These are phyloP conservation scores for Tokudaia tokunoshimensis DNA, from an alignment of 2,797 vertebrate species.

Conservation along the genomic window DNA sequence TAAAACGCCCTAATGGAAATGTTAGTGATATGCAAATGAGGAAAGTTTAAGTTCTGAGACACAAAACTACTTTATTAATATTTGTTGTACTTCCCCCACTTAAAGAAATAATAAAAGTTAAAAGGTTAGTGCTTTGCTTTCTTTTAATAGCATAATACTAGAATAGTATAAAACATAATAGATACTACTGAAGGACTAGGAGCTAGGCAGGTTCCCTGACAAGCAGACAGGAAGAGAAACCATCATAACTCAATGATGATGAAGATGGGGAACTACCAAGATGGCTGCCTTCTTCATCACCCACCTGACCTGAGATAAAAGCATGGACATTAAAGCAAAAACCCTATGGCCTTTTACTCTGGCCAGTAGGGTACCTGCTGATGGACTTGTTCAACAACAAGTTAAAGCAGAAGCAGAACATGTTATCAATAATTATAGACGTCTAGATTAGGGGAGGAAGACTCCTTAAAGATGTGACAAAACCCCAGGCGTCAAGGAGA, in stretches of 20 bases:
- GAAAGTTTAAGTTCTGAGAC: not conserved
- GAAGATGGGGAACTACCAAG: not conserved
- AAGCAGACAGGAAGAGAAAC: not conserved
- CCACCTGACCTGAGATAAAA: not conserved
- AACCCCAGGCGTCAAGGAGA: not conserved
- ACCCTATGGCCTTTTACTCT: not conserved
- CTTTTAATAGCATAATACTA: not conserved
- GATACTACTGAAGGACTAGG: not conserved
- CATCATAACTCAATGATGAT: not conserved
- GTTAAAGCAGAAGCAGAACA: not conserved
- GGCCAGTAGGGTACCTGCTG: not conserved
- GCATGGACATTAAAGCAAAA: not conserved
- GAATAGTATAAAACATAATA: not conserved
- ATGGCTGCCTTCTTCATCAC: not conserved
- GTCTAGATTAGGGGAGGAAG: not conserved
- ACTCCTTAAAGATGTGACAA: not conserved
- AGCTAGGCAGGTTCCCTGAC: not conserved
- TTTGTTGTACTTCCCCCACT: not conserved
- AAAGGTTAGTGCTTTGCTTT: not conserved
- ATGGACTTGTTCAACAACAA: not conserved
- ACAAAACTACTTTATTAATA: constrained; percentile 34
- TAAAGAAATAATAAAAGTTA: constrained; percentile 7
- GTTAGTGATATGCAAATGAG: constrained; percentile 13
- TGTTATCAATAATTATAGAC: not conserved
- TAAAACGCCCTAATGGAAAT: not conserved